A percentile compares a stretch with the other conserved stretches of the same genome.
Evolutionary conservation across 2,113 vertebrate species (phyloP).

Genomic region (Macaca mulatta): DNA sequence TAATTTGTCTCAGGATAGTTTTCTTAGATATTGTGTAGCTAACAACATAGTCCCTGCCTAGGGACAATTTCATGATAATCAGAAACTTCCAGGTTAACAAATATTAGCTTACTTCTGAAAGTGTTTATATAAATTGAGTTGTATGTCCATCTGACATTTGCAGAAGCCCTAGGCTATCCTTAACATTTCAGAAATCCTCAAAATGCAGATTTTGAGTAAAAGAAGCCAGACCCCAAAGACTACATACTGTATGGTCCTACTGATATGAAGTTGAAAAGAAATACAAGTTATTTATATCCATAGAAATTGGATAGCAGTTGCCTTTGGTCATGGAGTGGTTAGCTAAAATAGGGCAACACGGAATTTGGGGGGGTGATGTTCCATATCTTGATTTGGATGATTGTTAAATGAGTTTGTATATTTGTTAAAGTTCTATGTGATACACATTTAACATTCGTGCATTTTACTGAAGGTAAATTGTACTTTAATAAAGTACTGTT

Average conservation of each 20-base stretch:
- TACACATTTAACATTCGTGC: neutral
- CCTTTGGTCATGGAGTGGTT: neutral
- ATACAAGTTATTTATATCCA: neutral
- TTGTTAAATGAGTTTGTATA: neutral
- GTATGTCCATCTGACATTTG: neutral
- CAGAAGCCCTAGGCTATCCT: neutral
- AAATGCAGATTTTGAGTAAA: neutral
- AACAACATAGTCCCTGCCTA: neutral
- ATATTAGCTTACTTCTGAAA: neutral
- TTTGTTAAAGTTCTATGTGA: neutral
- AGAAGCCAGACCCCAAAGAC: neutral
- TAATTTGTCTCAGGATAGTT: slow-evolving; percentile 18
- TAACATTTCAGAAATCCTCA: neutral
- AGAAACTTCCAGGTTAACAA: neutral
- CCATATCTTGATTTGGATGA: neutral
- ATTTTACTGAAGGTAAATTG: neutral
- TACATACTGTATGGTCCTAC: neutral
- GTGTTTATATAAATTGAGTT: neutral
- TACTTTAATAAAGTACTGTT: neutral
- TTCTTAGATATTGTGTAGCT: neutral
- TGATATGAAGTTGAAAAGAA: neutral
- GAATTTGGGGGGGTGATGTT: neutral
- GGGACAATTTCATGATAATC: neutral
- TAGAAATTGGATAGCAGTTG: neutral
- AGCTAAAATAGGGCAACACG: neutral